phyloP scores from a whole-genome alignment of 1,140 invertebrate species.

The Cyclargus thomasi region DNA sequence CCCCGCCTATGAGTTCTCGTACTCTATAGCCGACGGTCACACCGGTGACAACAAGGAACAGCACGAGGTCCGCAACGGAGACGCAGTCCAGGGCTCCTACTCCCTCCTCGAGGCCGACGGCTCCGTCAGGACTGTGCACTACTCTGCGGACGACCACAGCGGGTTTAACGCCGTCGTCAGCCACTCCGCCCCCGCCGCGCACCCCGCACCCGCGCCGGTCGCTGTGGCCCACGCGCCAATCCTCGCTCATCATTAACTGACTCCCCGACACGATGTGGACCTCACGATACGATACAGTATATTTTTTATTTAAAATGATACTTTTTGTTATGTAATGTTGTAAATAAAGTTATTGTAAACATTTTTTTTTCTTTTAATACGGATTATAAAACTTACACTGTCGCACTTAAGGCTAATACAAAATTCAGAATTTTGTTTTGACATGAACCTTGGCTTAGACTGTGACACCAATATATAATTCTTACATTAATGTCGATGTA shows the following conservation, averaged over 20 bases:
- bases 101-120: slow-evolving; percentile 75
- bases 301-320: too few relatives aligned
- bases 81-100: slow-evolving; percentile 75
- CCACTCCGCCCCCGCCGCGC: slow-evolving; percentile 60
- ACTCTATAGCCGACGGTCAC: slow-evolving; percentile 70
- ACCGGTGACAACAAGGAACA: slow-evolving; percentile 75
- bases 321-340: neutral
- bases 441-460: too few relatives aligned
- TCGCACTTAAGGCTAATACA: too few relatives aligned
- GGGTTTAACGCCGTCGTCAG: slow-evolving; percentile 77
- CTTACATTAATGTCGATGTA: too few relatives aligned
- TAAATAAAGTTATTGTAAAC: neutral
- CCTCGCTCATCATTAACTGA: slow-evolving; percentile 22
- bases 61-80: slow-evolving; percentile 73
- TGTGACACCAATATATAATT: too few relatives aligned
- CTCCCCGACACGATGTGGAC: too few relatives aligned
- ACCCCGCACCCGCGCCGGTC: slow-evolving; percentile 30
- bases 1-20: slow-evolving; percentile 49
- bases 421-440: too few relatives aligned
- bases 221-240: slow-evolving; percentile 28
- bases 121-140: slow-evolving; percentile 72
- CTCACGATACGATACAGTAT: too few relatives aligned
- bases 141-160: slow-evolving; percentile 72
- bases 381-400: too few relatives aligned
- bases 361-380: neutral